Evolutionary conservation across 2,888 invertebrate species (phyloP).

Genomic region (Microctonus hyperodae): DNA sequence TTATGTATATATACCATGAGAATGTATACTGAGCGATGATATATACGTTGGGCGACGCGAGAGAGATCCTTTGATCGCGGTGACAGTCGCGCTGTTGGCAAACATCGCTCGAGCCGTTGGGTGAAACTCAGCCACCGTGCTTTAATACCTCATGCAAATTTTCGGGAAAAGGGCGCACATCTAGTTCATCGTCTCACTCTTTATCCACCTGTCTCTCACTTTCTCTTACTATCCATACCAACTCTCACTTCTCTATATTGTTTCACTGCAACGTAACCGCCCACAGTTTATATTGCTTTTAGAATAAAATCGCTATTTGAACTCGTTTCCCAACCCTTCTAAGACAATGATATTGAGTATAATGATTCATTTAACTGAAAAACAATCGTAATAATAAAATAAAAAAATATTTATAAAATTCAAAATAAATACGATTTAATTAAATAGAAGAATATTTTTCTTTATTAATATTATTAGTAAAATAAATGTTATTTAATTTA

Average conservation of each 20-base stretch:
- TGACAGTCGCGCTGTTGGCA: slow-evolving; percentile 60
- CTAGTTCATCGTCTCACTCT: slow-evolving; percentile 24
- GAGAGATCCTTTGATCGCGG: slow-evolving; percentile 60
- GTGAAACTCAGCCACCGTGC: slow-evolving; percentile 59
- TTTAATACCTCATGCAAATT: slow-evolving; percentile 64
- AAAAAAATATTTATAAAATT: too few species aligned
- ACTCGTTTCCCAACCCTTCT: neutral
- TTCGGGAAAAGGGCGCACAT: slow-evolving; percentile 53
- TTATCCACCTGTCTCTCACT: neutral
- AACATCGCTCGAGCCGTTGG: slow-evolving; percentile 55
- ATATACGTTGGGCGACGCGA: slow-evolving; percentile 27
- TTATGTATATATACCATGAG: slow-evolving; percentile 1
- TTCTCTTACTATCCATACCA: slow-evolving; percentile 21
- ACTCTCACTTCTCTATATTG: slow-evolving; percentile 38
- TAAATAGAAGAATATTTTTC: too few species aligned
- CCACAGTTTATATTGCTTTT: slow-evolving; percentile 59
- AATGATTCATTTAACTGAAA: too few species aligned
- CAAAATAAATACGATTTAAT: too few species aligned
- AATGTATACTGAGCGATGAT: neutral
- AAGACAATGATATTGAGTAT: too few species aligned
- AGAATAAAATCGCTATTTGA: slow-evolving; percentile 62
- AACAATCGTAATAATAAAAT: too few species aligned
- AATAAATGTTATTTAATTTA: too few species aligned
- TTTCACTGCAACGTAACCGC: slow-evolving; percentile 37
- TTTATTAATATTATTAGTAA: too few species aligned